Percentiles rank a stretch among this genome's conserved stretches.
These are phyloP conservation scores for Trichopoda pennipes DNA, from an alignment of 2,888 invertebrate species.

Conservation along the genomic window DNA sequence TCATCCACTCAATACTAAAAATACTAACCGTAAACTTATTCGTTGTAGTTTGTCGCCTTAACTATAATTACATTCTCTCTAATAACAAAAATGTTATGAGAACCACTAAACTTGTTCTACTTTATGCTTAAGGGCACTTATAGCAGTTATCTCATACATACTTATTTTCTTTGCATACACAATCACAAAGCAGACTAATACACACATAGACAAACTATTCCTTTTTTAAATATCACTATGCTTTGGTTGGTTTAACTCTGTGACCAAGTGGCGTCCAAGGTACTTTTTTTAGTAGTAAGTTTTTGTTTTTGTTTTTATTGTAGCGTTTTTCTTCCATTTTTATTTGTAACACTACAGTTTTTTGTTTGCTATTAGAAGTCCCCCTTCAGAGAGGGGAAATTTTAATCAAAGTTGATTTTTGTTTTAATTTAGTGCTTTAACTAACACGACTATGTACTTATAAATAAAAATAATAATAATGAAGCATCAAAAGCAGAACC, in stretches of 20 bases:
- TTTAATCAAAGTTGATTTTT: constrained; percentile 42
- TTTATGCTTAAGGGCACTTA: constrained; percentile 65
- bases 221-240: constrained; percentile 32
- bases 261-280: constrained; percentile 58
- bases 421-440: constrained; percentile 41
- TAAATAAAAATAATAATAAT: constrained; percentile 1
- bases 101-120: constrained; percentile 67
- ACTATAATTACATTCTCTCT: constrained; percentile 34
- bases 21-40: not conserved
- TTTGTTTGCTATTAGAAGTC: constrained; percentile 19
- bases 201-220: constrained; percentile 9
- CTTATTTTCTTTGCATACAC: constrained; percentile 4
- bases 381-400: constrained; percentile 33
- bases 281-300: constrained; percentile 40
- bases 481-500: not conserved
- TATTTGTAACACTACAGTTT: constrained; percentile 34
- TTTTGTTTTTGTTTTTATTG: constrained; percentile 32
- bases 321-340: constrained; percentile 1
- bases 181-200: constrained; percentile 20
- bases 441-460: not conserved
- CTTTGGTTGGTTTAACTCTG: constrained; percentile 39
- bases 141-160: constrained; percentile 42
- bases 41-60: constrained; percentile 23
- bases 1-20: too few relatives aligned
- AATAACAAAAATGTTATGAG: constrained; percentile 29